These are phyloP conservation scores for Oryzias melastigma DNA, from an alignment of 2,113 vertebrate genomes.

Conservation along the genomic window DNA sequence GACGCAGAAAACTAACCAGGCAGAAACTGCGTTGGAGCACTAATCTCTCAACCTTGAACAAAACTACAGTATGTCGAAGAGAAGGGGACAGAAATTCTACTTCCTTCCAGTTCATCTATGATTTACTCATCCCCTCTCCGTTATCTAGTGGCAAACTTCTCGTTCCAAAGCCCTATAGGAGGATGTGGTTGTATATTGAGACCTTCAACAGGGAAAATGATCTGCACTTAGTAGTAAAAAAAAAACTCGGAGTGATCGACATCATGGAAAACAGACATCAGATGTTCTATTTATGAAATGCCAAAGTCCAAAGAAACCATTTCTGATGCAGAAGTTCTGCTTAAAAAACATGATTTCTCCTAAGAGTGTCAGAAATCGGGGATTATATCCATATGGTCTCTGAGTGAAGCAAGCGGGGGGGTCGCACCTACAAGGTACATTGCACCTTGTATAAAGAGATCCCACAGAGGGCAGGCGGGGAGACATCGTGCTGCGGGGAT, in stretches of 20 bases:
- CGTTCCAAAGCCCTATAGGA: conserved; percentile 17
- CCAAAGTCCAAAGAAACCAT: conserved; percentile 31
- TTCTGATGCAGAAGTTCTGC: conserved; percentile 24
- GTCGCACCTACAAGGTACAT: not conserved
- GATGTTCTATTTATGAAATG: conserved; percentile 53
- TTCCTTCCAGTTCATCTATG: conserved; percentile 17
- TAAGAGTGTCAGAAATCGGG: conserved; percentile 23
- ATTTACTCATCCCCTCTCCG: conserved; percentile 15
- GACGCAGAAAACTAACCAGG: conserved; percentile 60
- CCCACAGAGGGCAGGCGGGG: conserved; percentile 51
- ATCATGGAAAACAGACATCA: conserved; percentile 62
- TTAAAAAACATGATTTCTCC: conserved; percentile 11
- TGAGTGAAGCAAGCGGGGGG: not conserved
- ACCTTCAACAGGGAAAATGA: conserved; percentile 32
- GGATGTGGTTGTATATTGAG: conserved; percentile 22
- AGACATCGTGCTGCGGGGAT: conserved; percentile 61
- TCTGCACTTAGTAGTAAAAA: conserved; percentile 30
- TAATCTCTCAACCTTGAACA: conserved; percentile 54
- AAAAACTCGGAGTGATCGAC: conserved; percentile 51
- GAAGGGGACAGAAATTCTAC: conserved; percentile 37
- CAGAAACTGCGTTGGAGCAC: conserved; percentile 45
- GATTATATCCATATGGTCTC: conserved; percentile 26
- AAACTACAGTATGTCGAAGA: conserved; percentile 46
- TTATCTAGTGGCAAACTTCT: conserved; percentile 36
- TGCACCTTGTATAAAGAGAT: conserved; percentile 59